A percentile compares a stretch with the other conserved stretches of the same genome.
These are phyloP conservation scores for Gryllus bimaculatus DNA, from an alignment of 1,140 invertebrate species.

Conservation along the genomic window DNA sequence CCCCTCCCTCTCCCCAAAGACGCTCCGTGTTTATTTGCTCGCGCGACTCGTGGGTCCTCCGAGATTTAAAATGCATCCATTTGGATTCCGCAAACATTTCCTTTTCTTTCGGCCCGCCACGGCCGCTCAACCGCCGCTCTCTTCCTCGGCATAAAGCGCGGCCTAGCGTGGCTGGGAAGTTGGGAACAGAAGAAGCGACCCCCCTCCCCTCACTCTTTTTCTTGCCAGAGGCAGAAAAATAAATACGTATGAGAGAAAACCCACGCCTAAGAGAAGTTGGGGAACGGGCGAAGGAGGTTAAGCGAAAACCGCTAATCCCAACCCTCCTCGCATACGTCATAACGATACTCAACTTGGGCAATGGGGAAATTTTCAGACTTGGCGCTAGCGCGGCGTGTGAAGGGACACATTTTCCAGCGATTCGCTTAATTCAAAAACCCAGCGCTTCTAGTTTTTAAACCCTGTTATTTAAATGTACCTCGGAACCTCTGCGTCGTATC, in stretches of 20 bases:
- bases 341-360: no score
- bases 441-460: no score
- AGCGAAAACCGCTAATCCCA: not conserved
- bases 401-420: no score
- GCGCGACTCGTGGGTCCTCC: not conserved
- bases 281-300: not conserved
- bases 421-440: no score
- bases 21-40: not conserved
- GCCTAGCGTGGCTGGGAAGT: not conserved
- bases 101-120: not conserved
- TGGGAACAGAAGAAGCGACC: not conserved
- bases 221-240: not conserved
- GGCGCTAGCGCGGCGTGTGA: no score
- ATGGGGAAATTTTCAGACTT: no score
- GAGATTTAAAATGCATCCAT: slow-evolving; percentile 5
- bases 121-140: not conserved
- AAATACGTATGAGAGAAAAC: not conserved
- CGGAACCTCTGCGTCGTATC: no score
- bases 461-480: no score
- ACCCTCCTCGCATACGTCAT: not conserved
- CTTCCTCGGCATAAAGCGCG: not conserved
- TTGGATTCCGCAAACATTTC: slow-evolving; percentile 4
- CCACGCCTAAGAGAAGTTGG: not conserved
- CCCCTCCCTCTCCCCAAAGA: not conserved
- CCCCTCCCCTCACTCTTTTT: not conserved